Conservation (phyloP, 2,888 invertebrate species). For the Heliothis peltigera region DNA sequence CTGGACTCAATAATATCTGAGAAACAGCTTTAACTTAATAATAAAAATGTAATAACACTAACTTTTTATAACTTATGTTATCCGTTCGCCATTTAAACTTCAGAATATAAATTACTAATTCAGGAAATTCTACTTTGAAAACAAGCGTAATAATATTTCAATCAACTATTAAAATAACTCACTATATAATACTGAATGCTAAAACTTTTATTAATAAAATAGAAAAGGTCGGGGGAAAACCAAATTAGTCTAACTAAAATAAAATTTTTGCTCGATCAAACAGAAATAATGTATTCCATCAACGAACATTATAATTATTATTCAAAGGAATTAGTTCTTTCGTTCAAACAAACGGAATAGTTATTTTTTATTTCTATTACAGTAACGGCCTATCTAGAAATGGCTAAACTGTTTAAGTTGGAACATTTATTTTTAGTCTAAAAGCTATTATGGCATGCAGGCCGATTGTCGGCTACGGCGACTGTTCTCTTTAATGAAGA, state of each 20-base stretch:
- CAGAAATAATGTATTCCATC: constrained; percentile 14
- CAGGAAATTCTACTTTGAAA: constrained; percentile 6
- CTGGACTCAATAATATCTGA: no score
- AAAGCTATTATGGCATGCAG: no score
- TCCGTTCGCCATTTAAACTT: neutral
- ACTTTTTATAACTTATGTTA: neutral
- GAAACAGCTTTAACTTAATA: no score
- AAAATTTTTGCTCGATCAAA: neutral
- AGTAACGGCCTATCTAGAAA: constrained; percentile 9
- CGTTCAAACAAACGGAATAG: constrained; percentile 6
- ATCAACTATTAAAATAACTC: constrained; percentile 15
- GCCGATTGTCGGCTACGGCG: no score
- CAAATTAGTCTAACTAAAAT: neutral
- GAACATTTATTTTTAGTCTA: constrained; percentile 12
- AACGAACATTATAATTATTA: neutral
- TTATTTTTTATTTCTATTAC: constrained; percentile 22
- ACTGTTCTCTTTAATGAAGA: no score
- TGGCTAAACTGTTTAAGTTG: constrained; percentile 11
- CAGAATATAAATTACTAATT: neutral
- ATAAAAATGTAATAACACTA: no score
- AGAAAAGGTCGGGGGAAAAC: neutral
- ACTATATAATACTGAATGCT: constrained; percentile 16
- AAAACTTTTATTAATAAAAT: constrained; percentile 13
- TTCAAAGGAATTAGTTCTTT: neutral
- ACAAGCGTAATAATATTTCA: constrained; percentile 24